These are phyloP conservation scores for Dreissena rostriformis DNA, from an alignment of 1,140 invertebrate genomes.

Conservation along the genomic window DNA sequence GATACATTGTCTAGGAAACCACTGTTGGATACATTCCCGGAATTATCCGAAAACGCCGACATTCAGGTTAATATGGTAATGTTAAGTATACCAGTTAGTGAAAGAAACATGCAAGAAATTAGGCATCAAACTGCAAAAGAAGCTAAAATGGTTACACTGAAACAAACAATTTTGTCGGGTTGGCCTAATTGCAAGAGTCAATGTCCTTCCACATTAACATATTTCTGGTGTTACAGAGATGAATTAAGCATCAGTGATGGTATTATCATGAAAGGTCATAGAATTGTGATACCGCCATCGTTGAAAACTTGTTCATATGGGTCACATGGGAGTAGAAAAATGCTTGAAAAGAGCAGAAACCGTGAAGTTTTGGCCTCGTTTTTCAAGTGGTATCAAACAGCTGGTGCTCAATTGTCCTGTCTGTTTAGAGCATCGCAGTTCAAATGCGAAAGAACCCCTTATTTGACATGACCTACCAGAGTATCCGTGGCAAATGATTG, in stretches of 20 bases:
- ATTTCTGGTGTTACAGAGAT: slow-evolving; percentile 31
- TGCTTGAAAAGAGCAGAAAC: slow-evolving; percentile 32
- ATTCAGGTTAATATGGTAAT: slow-evolving; percentile 16
- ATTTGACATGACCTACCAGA: slow-evolving; percentile 36
- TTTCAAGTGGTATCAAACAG: slow-evolving; percentile 51
- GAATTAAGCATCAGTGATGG: slow-evolving; percentile 23
- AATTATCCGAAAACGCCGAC: slow-evolving; percentile 18
- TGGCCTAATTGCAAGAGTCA: slow-evolving; percentile 25
- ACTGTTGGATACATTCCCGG: background rate
- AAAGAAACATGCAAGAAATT: slow-evolving; percentile 17
- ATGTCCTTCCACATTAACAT: background rate
- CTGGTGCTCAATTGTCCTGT: slow-evolving; percentile 30
- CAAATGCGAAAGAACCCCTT: slow-evolving; percentile 34
- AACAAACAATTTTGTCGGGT: background rate
- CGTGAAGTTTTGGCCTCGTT: slow-evolving; percentile 49
- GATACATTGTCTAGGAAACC: slow-evolving; percentile 4
- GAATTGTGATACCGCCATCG: slow-evolving; percentile 23
- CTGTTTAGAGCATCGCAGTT: slow-evolving; percentile 21
- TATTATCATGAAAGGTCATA: slow-evolving; percentile 12
- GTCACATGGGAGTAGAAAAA: slow-evolving; percentile 50
- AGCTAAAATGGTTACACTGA: background rate
- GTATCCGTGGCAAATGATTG: slow-evolving; percentile 28
- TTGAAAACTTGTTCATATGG: slow-evolving; percentile 20
- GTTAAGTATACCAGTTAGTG: background rate
- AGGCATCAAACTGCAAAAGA: background rate